These are phyloP conservation scores for Arctia plantaginis DNA, from an alignment of 2,888 invertebrate genomes.

Conservation along the genomic window DNA sequence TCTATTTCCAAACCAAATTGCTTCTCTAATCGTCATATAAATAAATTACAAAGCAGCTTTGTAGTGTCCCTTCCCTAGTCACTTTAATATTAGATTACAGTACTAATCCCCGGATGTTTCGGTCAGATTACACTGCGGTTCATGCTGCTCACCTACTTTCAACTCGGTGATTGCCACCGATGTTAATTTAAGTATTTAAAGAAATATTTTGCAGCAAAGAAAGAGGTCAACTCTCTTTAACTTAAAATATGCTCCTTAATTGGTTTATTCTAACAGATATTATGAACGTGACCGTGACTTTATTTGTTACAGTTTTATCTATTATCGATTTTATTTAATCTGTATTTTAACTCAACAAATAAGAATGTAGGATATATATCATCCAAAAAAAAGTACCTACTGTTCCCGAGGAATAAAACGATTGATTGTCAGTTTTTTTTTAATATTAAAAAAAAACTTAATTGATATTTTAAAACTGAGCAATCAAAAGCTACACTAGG, in stretches of 20 bases:
- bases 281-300: too few species aligned
- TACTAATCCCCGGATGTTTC: slow-evolving; percentile 38
- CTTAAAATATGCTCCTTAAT: not conserved
- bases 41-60: slow-evolving; percentile 41
- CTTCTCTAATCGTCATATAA: slow-evolving; percentile 12
- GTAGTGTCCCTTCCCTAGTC: slow-evolving; percentile 39
- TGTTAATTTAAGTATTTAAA: slow-evolving; percentile 1
- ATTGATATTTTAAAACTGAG: too few species aligned
- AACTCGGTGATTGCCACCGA: not conserved
- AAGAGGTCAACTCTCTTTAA: not conserved
- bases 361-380: too few species aligned
- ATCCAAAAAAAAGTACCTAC: too few species aligned
- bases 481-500: too few species aligned
- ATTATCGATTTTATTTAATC: too few species aligned
- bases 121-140: slow-evolving; percentile 39
- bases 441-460: too few species aligned
- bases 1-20: not conserved
- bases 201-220: not conserved
- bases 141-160: slow-evolving; percentile 12
- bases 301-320: too few species aligned
- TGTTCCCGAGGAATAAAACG: too few species aligned
- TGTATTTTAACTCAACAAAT: too few species aligned
- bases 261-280: too few species aligned
- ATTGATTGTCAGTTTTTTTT: too few species aligned
- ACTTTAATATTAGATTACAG: slow-evolving; percentile 52